A percentile compares a stretch with the other conserved stretches of the same genome.
Evolutionary conservation across 1,140 invertebrate genomes (phyloP).

Genomic region (Drosophila mauritiana): DNA sequence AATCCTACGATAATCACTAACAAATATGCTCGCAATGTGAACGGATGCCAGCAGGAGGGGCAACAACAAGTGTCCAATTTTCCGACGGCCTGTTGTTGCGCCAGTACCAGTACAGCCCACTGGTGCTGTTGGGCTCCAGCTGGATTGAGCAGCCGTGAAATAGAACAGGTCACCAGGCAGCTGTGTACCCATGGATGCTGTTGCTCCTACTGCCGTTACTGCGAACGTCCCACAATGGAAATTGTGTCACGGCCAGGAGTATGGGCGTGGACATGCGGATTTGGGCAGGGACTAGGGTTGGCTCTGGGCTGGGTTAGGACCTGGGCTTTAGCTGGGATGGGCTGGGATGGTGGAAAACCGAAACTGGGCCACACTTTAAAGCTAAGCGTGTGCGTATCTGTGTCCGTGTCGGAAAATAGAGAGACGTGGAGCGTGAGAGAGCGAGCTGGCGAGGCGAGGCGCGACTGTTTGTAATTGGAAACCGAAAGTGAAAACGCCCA

Average conservation of each 20-base stretch:
- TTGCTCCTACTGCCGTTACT: conserved; percentile 28
- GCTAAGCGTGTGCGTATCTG: conserved; percentile 33
- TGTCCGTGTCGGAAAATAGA: conserved; percentile 32
- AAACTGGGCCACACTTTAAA: conserved; percentile 59
- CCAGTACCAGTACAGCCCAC: neutral
- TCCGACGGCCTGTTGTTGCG: conserved; percentile 5
- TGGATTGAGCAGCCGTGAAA: conserved; percentile 9
- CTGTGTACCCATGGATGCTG: conserved; percentile 24
- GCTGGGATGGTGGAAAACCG: conserved; percentile 31
- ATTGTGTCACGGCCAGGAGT: conserved; percentile 81
- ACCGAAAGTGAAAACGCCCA: conserved; percentile 80
- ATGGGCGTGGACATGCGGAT: conserved; percentile 49
- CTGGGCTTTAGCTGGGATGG: conserved; percentile 1
- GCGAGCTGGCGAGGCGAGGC: conserved; percentile 25
- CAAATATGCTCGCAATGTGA: conserved; percentile 4
- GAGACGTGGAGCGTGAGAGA: conserved; percentile 24
- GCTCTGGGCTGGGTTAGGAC: conserved; percentile 2
- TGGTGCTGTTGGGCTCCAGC: conserved; percentile 8
- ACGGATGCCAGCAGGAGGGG: conserved; percentile 6
- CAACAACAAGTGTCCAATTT: conserved; percentile 50
- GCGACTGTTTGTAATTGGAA: conserved; percentile 67
- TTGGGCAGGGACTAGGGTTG: conserved; percentile 9
- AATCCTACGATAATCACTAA: conserved; percentile 41
- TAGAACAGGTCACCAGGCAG: conserved; percentile 41
- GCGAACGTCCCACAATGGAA: conserved; percentile 61